Base-by-base conservation (phyloP, 2,888 invertebrate species). In the Pyrgus malvae region DNA sequence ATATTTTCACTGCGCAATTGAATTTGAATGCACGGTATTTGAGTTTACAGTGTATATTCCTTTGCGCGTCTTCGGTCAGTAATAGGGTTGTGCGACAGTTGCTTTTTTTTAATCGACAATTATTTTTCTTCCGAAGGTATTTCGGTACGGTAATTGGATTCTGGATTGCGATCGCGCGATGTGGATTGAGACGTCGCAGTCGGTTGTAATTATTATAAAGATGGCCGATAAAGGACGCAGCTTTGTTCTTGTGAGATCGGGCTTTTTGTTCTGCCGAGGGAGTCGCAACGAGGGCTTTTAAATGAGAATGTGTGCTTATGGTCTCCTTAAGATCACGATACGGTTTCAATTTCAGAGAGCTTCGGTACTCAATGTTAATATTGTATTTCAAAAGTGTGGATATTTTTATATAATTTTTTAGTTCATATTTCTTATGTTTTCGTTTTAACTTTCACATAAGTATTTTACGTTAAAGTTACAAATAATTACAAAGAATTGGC, bases 171-270 rank as follows among this genome's bases (percentile, higher is more conserved):
- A 48, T 49, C 49, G 57, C 57, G 55, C 56, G 59, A 71, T 27
- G 56, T 56, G 70, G 78, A 89, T 88, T 88, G 85, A 89, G 89
- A 78, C 79, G 80, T 89, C 73, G 41, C 70, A 69, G 82, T 80
- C 81, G 67, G 72, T 74, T 76, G 81, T 84, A 85, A 88, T 89
- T 87, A 88, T 87, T 88, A 85, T 83, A 82, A 83, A 85, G 87
- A 86, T 87, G 71, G 66, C 65, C 76, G 87, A 88, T 88, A 83
- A 78, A 69, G 77, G 71, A 74, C 70, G 69, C 68, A 66, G 63
- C 72, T 72, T 78, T 74, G 78, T 80, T 76, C 69, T 69, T 69
- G 71, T 66, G 44, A 44, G 29, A 51, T 62, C 65, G 67, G 60
- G 55, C 54, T 62, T 64, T 64, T 64, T 64, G 58, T 59, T 63